These are phyloP conservation scores for Anorthoa munda DNA, from an alignment of 2,888 invertebrate species.

Conservation along the genomic window DNA sequence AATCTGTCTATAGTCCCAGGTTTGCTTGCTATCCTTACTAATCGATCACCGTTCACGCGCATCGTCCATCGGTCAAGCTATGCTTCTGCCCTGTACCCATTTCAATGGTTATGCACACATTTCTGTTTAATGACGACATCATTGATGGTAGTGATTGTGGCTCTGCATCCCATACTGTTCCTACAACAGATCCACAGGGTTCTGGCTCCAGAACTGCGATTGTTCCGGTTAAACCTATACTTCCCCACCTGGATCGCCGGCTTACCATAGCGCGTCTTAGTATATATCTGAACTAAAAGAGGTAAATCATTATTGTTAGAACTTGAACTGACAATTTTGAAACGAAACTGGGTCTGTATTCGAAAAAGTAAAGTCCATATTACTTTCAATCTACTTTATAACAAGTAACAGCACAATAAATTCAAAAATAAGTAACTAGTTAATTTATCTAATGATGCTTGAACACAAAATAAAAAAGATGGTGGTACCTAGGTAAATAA, in stretches of 20 bases:
- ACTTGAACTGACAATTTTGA: neutral
- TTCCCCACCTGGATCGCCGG: slow-evolving; percentile 74
- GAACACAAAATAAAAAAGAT: neutral
- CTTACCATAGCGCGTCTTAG: slow-evolving; percentile 71
- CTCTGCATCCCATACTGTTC: slow-evolving; percentile 75
- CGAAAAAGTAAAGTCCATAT: neutral
- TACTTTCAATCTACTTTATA: too few relatives aligned
- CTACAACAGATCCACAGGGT: slow-evolving; percentile 80
- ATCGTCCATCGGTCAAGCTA: neutral
- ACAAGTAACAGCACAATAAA: too few relatives aligned
- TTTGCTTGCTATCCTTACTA: neutral
- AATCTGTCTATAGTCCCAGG: neutral
- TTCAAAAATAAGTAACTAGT: neutral
- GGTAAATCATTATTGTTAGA: slow-evolving; percentile 31
- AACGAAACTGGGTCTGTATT: neutral
- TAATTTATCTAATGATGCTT: neutral
- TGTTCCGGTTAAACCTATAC: slow-evolving; percentile 78
- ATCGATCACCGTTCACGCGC: too few relatives aligned
- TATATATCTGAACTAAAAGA: slow-evolving; percentile 73
- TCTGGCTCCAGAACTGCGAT: slow-evolving; percentile 75
- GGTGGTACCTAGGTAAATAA: too few relatives aligned
- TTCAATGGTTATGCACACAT: slow-evolving; percentile 69
- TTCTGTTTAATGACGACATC: slow-evolving; percentile 71
- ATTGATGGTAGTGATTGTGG: slow-evolving; percentile 70
- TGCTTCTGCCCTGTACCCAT: neutral